Conservation (phyloP, 2,888 invertebrate genomes). For the Agonopterix subpropinquella region DNA sequence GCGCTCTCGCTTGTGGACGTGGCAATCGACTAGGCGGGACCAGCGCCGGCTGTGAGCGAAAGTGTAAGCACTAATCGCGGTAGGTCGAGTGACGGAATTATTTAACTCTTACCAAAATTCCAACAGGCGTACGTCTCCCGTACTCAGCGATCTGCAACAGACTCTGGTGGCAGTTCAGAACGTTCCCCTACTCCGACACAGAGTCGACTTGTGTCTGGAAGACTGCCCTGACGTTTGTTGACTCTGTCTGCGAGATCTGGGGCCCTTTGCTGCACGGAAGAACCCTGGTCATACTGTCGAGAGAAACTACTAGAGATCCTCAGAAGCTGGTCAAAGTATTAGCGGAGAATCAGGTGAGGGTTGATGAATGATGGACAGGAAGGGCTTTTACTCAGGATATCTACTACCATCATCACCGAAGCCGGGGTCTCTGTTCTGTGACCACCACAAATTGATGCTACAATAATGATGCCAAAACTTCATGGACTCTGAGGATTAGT, state of each 20-base stretch:
- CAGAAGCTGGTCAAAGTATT: conserved; percentile 82
- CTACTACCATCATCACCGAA: too few species aligned
- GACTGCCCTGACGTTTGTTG: conserved; percentile 93
- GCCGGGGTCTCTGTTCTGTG: too few species aligned
- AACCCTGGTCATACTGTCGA: conserved; percentile 83
- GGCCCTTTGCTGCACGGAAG: conserved; percentile 84
- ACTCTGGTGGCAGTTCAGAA: conserved; percentile 90
- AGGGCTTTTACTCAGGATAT: too few species aligned
- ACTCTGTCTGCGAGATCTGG: conserved; percentile 92
- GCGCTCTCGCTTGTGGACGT: too few species aligned
- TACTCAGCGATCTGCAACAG: conserved; percentile 88
- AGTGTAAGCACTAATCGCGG: too few species aligned
- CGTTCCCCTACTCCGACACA: conserved; percentile 81
- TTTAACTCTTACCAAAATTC: too few species aligned
- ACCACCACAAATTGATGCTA: too few species aligned
- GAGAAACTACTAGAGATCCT: conserved; percentile 84
- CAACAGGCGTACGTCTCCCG: conserved; percentile 84
- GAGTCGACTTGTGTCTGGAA: conserved; percentile 89
- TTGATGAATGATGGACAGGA: neutral
- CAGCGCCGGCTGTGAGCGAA: too few species aligned
- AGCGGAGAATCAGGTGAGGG: conserved; percentile 79
- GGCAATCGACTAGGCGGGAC: too few species aligned
- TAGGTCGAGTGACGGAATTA: too few species aligned
- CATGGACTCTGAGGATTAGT: too few species aligned
- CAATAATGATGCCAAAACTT: too few species aligned